phyloP scores from a whole-genome alignment of 1,140 invertebrate species.

The Mycetomoellerius zeteki region DNA sequence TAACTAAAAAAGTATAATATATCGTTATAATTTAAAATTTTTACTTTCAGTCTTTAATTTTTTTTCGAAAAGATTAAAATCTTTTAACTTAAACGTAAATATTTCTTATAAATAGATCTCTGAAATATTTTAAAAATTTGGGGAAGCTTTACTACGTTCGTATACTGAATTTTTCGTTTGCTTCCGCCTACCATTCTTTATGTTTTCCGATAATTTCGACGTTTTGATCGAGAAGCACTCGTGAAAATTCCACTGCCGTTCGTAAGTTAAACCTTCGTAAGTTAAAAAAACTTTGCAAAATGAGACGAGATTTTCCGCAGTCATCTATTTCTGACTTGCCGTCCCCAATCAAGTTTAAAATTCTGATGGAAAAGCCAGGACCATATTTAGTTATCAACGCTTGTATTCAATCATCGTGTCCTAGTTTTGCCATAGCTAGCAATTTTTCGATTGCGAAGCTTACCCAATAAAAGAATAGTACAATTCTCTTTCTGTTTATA shows the following conservation, averaged over 20 bases:
- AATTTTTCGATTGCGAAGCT: constrained; percentile 11
- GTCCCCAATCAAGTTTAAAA: constrained; percentile 33
- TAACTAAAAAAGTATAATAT: background rate
- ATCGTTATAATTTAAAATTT: background rate
- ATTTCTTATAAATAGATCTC: background rate
- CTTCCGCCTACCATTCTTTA: constrained; percentile 13
- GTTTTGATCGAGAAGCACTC: constrained; percentile 37
- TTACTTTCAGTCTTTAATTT: background rate
- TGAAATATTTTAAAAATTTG: background rate
- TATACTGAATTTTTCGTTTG: constrained; percentile 3
- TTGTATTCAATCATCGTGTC: constrained; percentile 54
- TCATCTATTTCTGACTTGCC: constrained; percentile 41
- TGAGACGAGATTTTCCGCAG: constrained; percentile 4
- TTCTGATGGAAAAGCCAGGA: constrained; percentile 29
- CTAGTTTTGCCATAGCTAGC: background rate
- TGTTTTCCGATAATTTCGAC: constrained; percentile 42
- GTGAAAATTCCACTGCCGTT: constrained; percentile 48
- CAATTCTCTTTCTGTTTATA: background rate
- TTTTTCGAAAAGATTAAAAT: background rate
- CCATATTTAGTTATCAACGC: constrained; percentile 40
- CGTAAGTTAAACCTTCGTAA: constrained; percentile 9
- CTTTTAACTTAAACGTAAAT: background rate
- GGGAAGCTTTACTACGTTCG: background rate
- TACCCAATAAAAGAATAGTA: background rate
- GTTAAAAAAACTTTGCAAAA: constrained; percentile 22